Evolutionary conservation across 2,888 invertebrate species (phyloP), one percentile per base, ranked within the genome.

Genomic region (Coelopa pilipes): DNA sequence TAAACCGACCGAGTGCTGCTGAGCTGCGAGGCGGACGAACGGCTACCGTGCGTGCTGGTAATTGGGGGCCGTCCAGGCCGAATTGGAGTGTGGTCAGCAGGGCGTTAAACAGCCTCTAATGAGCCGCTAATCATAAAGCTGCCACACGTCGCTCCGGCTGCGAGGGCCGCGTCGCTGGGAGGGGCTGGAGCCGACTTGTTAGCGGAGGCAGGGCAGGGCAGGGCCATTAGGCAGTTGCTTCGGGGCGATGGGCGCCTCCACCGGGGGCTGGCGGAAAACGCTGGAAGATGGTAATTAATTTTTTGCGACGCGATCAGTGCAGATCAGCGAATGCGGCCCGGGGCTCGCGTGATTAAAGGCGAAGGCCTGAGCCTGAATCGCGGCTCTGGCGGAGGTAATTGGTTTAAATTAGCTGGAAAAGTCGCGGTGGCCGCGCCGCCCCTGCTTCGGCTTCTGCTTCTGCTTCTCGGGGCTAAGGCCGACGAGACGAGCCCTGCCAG

Each of bases 71-170:
- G 69, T 34, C 68, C 24, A 70, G 53, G 68, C 34, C 55, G 47
- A 47, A 49, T 46, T 19, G n/a, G 12, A 24, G 71, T 74, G 73
- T 63, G 70, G 69, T 59, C 21, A 77, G 71, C 75, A 77, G 75
- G 79, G 78, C 80, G 80, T 80, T 76, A 77, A 77, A 75, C 72
- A 77, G 74, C 72, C 72, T 75, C 77, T 80, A 80, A 80, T 80
- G 75, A 80, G 79, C 78, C 80, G 80, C 80, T 78, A 79, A 80
- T 80, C 76, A 80, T 72, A 80, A 77, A 77, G 79, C 76, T 73
- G 74, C 15, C 65, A 55, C 71, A 71, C 65, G 55, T 47, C 59
- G 59, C 57, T 57, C 57, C 57, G 24, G 21, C 57, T 59, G 24
- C 19, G 17, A 12, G 57, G n/a, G 21, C 15, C 21, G 5, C 47